Conservation (phyloP, 2,888 invertebrate genomes). For the Sphecodes monilicornis region DNA sequence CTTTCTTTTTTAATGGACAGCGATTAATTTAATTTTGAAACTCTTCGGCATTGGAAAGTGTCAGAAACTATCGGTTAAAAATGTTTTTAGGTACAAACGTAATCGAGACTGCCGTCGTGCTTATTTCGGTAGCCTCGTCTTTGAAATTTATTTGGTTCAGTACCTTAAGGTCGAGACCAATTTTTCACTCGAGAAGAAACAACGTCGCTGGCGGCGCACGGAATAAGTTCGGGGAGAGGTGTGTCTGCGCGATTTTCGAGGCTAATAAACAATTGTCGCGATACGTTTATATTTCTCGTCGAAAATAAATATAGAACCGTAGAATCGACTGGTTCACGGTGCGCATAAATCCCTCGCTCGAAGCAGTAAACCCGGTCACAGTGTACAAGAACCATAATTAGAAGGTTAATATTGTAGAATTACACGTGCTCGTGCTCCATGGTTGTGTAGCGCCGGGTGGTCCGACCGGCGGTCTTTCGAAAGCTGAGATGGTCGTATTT, state of each 20-base stretch:
- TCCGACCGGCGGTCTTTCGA: constrained; percentile 1
- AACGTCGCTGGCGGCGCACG: background rate
- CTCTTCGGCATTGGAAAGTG: background rate
- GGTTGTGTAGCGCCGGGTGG: constrained; percentile 27
- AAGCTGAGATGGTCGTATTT: constrained; percentile 35
- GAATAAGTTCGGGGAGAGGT: background rate
- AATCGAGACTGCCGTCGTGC: background rate
- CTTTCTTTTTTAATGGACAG: background rate
- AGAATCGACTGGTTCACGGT: background rate
- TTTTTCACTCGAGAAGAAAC: background rate
- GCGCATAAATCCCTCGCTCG: constrained; percentile 1
- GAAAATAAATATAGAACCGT: constrained; percentile 5
- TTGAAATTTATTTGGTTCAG: background rate
- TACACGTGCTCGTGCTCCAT: constrained; percentile 15
- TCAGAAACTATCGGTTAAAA: background rate
- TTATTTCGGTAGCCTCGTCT: background rate
- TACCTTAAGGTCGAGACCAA: background rate
- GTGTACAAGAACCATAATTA: constrained; percentile 21
- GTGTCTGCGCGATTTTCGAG: background rate
- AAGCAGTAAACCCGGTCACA: constrained; percentile 19
- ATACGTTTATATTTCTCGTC: constrained; percentile 2
- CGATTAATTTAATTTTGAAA: background rate
- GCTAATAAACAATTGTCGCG: constrained; percentile 5
- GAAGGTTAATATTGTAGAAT: constrained; percentile 7
- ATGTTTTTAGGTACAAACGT: background rate